Conservation (phyloP, 2,113 vertebrate species). For the Nothoprocta perdicaria region DNA sequence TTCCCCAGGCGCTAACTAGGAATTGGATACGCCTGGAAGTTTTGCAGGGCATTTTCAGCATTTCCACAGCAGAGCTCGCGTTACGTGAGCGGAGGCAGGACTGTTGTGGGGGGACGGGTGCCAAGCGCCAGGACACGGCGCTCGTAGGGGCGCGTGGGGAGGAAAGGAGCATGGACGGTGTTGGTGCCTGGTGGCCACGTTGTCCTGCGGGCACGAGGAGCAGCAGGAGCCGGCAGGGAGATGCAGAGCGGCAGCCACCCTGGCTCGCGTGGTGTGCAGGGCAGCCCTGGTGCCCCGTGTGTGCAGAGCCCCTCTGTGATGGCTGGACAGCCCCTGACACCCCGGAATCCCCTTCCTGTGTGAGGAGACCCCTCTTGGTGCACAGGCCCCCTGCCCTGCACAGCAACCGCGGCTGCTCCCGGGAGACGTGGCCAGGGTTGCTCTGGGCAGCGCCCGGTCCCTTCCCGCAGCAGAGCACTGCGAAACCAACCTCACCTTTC, state of each 20-base stretch:
- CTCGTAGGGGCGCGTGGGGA: not conserved
- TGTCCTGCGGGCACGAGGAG: not conserved
- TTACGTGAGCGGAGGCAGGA: rapidly evolving
- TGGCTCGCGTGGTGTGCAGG: rapidly evolving
- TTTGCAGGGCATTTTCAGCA: not conserved
- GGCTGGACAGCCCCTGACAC: not conserved
- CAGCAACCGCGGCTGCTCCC: not conserved
- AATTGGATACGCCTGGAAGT: not conserved
- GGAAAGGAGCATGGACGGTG: not conserved
- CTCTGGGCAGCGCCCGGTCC: not conserved
- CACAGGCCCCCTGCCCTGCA: not conserved
- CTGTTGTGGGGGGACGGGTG: not conserved
- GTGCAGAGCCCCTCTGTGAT: rapidly evolving
- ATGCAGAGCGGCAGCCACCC: too few relatives aligned
- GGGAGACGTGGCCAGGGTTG: not conserved
- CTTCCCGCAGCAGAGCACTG: not conserved
- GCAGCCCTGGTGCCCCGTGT: rapidly evolving
- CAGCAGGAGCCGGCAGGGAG: rapidly evolving
- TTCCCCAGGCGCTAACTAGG: not conserved
- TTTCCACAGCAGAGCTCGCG: not conserved
- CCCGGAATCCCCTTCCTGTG: not conserved
- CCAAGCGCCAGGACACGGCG: not conserved
- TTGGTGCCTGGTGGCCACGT: not conserved
- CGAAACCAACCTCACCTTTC: not conserved
- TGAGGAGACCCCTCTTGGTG: not conserved